phyloP scores from a whole-genome alignment of 2,888 invertebrate species.

The Lepeophtheirus nordmannii region DNA sequence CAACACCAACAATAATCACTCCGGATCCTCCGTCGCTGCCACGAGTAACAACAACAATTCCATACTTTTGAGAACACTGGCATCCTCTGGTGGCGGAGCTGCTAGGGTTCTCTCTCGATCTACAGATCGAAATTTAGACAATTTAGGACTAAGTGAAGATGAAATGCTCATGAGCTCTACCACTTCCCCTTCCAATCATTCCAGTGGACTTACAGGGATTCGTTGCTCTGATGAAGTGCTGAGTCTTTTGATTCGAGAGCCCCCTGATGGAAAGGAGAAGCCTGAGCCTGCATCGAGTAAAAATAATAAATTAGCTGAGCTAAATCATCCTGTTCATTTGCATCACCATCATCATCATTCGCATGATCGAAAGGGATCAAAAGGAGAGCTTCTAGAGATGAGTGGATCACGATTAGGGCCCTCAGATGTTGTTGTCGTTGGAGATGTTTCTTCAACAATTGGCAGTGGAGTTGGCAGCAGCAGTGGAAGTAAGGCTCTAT shows the following conservation, averaged over 20 bases:
- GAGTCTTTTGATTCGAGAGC: conserved; percentile 23
- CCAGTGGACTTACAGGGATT: background rate
- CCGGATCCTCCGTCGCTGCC: background rate
- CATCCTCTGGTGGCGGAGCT: conserved; percentile 1
- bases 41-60: background rate
- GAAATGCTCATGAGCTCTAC: conserved; percentile 15
- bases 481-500: background rate
- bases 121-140: conserved; percentile 19
- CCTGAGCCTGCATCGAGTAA: conserved; percentile 17
- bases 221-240: conserved; percentile 20
- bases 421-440: background rate
- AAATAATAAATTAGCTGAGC: background rate
- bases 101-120: conserved; percentile 4
- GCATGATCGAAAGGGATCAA: conserved; percentile 2
- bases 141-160: conserved; percentile 18
- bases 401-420: background rate
- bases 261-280: conserved; percentile 25
- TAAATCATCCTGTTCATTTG: background rate
- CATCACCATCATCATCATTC: background rate
- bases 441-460: background rate
- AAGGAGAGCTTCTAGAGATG: background rate
- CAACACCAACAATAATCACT: background rate
- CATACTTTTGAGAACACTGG: background rate
- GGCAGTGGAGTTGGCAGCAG: background rate
- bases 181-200: conserved; percentile 1